Conservation (phyloP, 2,797 vertebrate genomes). For the Aratinga solstitialis region DNA sequence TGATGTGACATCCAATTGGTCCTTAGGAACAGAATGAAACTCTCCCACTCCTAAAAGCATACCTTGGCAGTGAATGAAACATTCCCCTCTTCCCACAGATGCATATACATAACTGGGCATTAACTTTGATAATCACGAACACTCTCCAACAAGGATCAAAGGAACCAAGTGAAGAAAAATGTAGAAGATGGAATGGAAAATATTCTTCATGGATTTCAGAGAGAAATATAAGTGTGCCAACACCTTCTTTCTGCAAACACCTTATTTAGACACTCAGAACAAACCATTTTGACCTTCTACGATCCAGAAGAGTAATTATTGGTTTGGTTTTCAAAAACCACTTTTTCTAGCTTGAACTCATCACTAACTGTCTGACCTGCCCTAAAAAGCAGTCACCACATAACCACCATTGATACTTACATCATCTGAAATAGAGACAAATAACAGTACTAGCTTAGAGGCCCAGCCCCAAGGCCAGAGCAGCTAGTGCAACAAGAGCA, state of each 20-base stretch:
- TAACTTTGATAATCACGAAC: conserved; percentile 14
- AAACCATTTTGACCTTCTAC: background rate
- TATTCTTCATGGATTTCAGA: background rate
- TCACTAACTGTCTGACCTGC: background rate
- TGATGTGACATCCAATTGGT: background rate
- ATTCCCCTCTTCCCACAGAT: conserved; percentile 16
- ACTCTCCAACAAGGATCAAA: conserved; percentile 29
- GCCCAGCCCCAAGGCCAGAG: background rate
- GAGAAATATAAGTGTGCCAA: background rate
- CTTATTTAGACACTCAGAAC: background rate
- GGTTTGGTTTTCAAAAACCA: background rate
- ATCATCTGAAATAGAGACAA: background rate
- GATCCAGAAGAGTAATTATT: background rate
- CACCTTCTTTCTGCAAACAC: background rate
- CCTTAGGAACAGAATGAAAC: background rate
- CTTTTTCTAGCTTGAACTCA: background rate
- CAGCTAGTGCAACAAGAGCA: rapidly evolving
- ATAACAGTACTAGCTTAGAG: background rate
- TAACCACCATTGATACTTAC: background rate
- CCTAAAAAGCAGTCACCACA: background rate
- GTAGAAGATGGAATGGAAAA: background rate
- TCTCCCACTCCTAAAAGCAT: conserved; percentile 26
- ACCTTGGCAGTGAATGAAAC: conserved; percentile 26
- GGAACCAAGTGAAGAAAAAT: background rate
- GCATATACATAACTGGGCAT: conserved; percentile 1